These are phyloP conservation scores for Pentamera pediparva DNA, from an alignment of 53 echinoderm and acorn worm species.

Conservation along the genomic window DNA sequence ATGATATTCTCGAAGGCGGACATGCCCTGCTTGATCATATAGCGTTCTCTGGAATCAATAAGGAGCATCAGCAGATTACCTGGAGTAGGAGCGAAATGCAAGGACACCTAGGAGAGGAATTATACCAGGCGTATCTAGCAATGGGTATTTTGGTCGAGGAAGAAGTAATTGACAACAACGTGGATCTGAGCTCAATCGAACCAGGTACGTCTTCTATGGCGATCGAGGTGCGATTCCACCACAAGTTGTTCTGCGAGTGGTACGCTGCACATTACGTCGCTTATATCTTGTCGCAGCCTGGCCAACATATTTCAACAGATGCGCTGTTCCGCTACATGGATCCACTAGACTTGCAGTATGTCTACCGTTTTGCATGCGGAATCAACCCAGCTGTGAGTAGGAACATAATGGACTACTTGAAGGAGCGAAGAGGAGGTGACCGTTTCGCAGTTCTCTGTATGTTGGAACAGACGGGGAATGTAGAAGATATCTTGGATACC, in stretches of 20 bases:
- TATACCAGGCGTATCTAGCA: neutral
- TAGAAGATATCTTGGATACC: neutral
- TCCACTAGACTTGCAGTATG: neutral
- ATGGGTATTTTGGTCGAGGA: constrained; percentile 15
- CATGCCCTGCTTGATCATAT: neutral
- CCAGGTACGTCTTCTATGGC: too few species aligned
- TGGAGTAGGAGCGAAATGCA: neutral
- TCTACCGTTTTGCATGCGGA: too few species aligned
- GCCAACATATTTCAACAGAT: neutral
- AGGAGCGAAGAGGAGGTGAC: neutral
- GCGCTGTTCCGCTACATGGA: neutral
- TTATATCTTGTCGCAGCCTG: neutral
- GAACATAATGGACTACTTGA: neutral
- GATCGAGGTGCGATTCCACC: neutral
- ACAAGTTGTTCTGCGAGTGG: neutral
- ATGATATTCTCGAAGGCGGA: neutral
- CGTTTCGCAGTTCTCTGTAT: neutral
- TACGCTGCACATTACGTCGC: neutral
- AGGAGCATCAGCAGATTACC: neutral
- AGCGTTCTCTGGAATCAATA: neutral
- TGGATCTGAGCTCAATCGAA: too few species aligned
- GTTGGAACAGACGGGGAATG: neutral
- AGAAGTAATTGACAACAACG: neutral
- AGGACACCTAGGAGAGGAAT: neutral
- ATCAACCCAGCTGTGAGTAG: neutral